Evolutionary conservation across 2,797 vertebrate species (phyloP).

Genomic region (Rhinella marina): DNA sequence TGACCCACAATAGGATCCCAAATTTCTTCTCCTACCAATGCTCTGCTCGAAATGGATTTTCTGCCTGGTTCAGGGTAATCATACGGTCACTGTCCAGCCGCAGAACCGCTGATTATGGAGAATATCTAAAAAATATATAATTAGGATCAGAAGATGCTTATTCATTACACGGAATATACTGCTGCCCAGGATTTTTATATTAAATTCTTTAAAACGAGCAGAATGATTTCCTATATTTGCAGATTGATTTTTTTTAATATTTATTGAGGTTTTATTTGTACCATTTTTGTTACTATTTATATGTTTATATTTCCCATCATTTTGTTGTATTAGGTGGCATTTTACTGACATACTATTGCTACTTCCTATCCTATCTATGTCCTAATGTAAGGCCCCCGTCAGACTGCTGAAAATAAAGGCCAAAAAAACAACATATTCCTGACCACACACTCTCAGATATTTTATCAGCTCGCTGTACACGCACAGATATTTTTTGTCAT

Average conservation of each 20-base stretch:
- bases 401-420: background rate
- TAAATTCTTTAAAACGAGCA: background rate
- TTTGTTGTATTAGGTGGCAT: background rate
- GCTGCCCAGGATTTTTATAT: background rate
- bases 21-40: slow-evolving; percentile 15
- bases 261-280: background rate
- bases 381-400: background rate
- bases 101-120: background rate
- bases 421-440: too few relatives aligned
- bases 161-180: background rate
- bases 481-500: too few relatives aligned
- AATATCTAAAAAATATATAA: background rate
- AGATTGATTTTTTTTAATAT: background rate
- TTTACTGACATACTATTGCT: background rate
- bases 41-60: slow-evolving; percentile 25
- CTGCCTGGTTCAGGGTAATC: background rate
- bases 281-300: background rate
- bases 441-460: too few relatives aligned
- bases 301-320: background rate
- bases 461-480: too few relatives aligned
- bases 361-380: background rate
- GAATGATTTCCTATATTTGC: background rate
- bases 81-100: slow-evolving; percentile 6
- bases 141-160: slow-evolving; percentile 18
- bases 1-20: slow-evolving; percentile 38